Percentiles rank a stretch among this genome's conserved stretches.
phyloP scores from a whole-genome alignment of 2,113 vertebrate genomes.

The Micronycteris hirsuta region DNA sequence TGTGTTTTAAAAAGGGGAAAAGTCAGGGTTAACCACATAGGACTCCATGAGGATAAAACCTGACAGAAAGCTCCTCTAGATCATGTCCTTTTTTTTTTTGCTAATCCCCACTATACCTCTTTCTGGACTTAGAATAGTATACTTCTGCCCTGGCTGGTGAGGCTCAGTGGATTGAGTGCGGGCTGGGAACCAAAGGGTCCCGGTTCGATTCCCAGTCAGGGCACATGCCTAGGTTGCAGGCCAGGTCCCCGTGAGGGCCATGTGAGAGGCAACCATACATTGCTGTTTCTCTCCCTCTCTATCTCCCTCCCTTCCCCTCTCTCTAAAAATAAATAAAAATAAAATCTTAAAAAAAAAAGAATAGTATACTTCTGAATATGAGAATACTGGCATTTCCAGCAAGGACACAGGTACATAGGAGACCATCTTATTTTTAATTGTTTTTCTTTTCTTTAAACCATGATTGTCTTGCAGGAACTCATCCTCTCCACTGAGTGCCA shows the following conservation, averaged over 20 bases:
- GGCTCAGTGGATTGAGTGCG: no score
- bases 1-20: background rate
- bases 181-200: no score
- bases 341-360: no score
- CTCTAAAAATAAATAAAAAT: no score
- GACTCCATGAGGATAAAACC: background rate
- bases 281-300: no score
- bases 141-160: no score
- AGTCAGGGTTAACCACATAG: background rate
- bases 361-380: background rate
- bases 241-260: no score
- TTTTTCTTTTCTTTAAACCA: background rate
- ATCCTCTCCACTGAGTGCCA: background rate
- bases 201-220: no score
- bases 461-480: background rate
- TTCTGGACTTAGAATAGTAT: background rate
- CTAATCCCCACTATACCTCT: background rate
- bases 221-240: no score
- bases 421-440: background rate
- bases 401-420: background rate
- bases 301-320: no score
- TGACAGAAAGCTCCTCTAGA: background rate
- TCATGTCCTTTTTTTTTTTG: background rate
- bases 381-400: background rate
- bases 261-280: no score